These are phyloP conservation scores for Neoseiulus cucumeris DNA, from an alignment of 1,140 invertebrate species.

Conservation along the genomic window DNA sequence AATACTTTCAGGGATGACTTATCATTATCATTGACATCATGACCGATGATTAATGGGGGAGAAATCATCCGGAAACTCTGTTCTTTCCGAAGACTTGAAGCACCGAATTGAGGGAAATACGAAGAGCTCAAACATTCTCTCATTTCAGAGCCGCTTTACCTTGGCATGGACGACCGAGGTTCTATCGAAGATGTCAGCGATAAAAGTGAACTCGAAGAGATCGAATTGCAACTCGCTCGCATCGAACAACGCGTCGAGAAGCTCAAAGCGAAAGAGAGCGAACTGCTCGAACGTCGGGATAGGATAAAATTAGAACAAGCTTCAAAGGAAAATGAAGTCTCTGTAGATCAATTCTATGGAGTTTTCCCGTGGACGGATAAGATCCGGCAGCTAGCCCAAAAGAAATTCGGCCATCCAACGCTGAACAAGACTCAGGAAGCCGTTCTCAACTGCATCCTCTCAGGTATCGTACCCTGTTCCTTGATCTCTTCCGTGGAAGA, in stretches of 20 bases:
- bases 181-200: too few species aligned
- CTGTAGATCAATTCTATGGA: neutral
- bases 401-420: slow-evolving; percentile 1
- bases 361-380: neutral
- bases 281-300: neutral
- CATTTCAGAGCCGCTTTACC: too few species aligned
- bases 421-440: neutral
- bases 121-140: too few species aligned
- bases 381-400: neutral
- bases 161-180: too few species aligned
- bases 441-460: neutral
- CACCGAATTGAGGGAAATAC: too few species aligned
- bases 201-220: neutral
- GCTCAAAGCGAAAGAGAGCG: neutral
- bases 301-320: neutral
- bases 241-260: neutral
- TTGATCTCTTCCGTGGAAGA: neutral
- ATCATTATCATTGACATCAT: too few species aligned
- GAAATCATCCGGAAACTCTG: too few species aligned
- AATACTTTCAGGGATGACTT: too few species aligned
- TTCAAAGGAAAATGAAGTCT: neutral
- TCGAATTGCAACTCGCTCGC: neutral
- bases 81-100: too few species aligned
- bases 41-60: too few species aligned
- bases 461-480: neutral